Evolutionary conservation across 2,888 invertebrate genomes (phyloP), one percentile per base, ranked within the genome.

Genomic region (Phyto melanocephala): DNA sequence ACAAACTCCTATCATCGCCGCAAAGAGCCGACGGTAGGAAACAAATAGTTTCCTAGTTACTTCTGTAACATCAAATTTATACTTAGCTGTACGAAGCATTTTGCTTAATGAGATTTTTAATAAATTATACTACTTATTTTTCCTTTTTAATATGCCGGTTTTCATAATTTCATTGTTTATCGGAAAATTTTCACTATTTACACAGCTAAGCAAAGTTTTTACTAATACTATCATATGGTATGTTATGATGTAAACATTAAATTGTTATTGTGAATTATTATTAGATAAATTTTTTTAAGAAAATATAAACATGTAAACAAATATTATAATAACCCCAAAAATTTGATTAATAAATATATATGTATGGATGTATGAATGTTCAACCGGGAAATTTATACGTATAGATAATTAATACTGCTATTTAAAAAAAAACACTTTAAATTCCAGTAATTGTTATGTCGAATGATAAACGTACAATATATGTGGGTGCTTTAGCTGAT

Each of bases 401-500:
- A 15, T 28, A 40, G 10, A 24, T n/a, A n/a, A n/a, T n/a, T n/a
- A n/a, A n/a, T n/a, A n/a, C n/a, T n/a, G n/a, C n/a, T n/a, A n/a
- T n/a, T n/a, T n/a, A n/a, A n/a, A n/a, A n/a, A n/a, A n/a, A n/a
- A n/a, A n/a, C n/a, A n/a, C n/a, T n/a, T n/a, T n/a, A n/a, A n/a
- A n/a, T n/a, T n/a, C n/a, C n/a, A n/a, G n/a, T n/a, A n/a, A n/a
- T n/a, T n/a, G n/a, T n/a, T n/a, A 92, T 92, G 89, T 91, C 94
- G 1, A 95, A 95, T 89, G 94, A 95, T 33, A 96, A 96, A 89
- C 93, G 96, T 83, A 96, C 96, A 1, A 94, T 96, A 85, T 96
- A 96, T 88, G 96, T 96, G 15, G 96, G 97, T 35, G 97, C 97
- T 5, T 92, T 97, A 86, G 95, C 97, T 0, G 97, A 99, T 88